Evolutionary conservation across 2,797 vertebrate genomes (phyloP), one percentile per base, ranked within the genome.

Genomic region (Cyclopterus lumpus): DNA sequence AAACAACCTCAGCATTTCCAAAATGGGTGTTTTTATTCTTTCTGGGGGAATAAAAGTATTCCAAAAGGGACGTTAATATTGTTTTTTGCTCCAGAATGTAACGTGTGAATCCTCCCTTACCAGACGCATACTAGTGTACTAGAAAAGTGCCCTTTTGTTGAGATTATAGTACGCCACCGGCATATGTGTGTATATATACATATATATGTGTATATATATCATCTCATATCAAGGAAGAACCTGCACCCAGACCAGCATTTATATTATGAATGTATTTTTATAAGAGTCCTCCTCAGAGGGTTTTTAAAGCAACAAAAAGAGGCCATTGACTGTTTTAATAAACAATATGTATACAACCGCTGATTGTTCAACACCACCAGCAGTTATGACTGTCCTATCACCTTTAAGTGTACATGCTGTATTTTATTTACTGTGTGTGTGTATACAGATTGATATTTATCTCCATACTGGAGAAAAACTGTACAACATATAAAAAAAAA

Each of bases 221-320:
- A 88, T 11, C 63, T 79, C 61, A 58, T 78, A 80, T 80, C 65
- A 49, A 11, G 67, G 62, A 69, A 28, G 62, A 69, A 28, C n/a
- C 49, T 74, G 65, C 61, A 34, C 48, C 77, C 67, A 80, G 42
- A 90, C 87, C 88, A 92, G 91, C 89, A 86, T 92, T 88, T 92
- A 73, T 49, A 87, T 76, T 18, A 54, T 85, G 91, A 94, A 93
- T 93, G 90, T 93, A 90, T 88, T 91, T 86, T 87, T 86, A 89
- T 86, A 88, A 58, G 34, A 71, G 80, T 80, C 63, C 36, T 34
- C 55, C 24, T 88, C 67, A 80, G 81, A 91, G 60, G 49, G 77
- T 90, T 80, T 77, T 82, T 79, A 49, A 4, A 28, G 18, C 38
- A 40, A 42, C 12, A 15, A 44, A 14, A 81, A 34, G 46, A 79